Percentiles rank a stretch among this genome's conserved stretches.
Evolutionary conservation across 2,113 vertebrate genomes (phyloP).

Genomic region (Oreotrochilus melanogaster): DNA sequence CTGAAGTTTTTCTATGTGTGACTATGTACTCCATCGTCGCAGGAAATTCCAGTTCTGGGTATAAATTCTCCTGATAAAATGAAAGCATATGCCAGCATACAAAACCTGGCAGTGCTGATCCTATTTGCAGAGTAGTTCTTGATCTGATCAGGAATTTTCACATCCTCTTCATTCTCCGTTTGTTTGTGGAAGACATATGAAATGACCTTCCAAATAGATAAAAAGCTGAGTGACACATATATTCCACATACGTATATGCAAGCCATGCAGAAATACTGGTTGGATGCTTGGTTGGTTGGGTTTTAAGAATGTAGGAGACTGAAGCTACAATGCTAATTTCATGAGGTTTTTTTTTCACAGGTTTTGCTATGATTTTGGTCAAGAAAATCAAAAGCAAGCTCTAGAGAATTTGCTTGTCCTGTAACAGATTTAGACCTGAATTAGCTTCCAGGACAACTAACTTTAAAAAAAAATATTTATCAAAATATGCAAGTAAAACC

Average conservation of each 20-base stretch:
- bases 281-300: not conserved
- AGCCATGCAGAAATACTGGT: not conserved
- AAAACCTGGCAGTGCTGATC: not conserved
- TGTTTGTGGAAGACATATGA: not conserved
- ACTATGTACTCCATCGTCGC: not conserved
- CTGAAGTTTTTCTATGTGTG: not conserved
- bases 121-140: not conserved
- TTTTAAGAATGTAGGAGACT: not conserved
- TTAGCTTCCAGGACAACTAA: not conserved
- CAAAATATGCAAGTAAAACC: not conserved
- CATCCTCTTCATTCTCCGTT: not conserved
- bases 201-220: not conserved
- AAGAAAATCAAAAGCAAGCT: not conserved
- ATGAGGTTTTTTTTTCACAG: not conserved
- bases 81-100: fast-evolving
- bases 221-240: not conserved
- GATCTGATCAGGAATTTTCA: not conserved
- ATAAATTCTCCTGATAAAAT: not conserved
- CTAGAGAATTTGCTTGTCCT: not conserved
- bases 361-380: not conserved
- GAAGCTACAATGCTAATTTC: not conserved
- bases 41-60: not conserved
- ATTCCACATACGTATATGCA: not conserved
- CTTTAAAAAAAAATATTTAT: not conserved
- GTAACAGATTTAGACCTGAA: not conserved